phyloP scores from a whole-genome alignment of 2,888 invertebrate species.

The Phaedon cochleariae region DNA sequence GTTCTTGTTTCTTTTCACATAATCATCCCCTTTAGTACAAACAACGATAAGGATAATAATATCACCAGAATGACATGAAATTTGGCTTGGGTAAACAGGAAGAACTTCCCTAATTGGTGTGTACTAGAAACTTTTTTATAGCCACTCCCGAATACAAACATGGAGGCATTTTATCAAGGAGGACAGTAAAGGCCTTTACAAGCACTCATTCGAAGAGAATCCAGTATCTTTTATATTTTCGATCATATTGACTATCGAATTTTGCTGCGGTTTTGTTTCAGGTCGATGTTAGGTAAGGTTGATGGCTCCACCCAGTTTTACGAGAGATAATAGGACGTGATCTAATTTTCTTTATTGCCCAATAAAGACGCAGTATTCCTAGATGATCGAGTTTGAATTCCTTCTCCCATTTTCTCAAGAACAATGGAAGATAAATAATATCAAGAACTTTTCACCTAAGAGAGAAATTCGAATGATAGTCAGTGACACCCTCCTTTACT shows the following conservation, averaged over 20 bases:
- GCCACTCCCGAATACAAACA: not conserved
- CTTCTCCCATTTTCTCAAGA: no score
- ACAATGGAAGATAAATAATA: no score
- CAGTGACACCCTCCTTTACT: no score
- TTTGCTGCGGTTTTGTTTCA: slow-evolving; percentile 19
- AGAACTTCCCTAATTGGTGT: no score
- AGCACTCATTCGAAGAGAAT: slow-evolving; percentile 23
- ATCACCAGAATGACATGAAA: no score
- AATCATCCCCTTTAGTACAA: no score
- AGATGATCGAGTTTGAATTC: not conserved
- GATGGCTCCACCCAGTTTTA: slow-evolving; percentile 23
- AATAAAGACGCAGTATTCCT: not conserved
- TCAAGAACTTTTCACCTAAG: no score
- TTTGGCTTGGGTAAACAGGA: no score
- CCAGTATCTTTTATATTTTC: slow-evolving; percentile 27
- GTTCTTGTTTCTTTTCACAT: no score
- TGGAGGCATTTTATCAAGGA: slow-evolving; percentile 21
- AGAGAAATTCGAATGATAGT: no score
- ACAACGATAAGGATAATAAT: no score
- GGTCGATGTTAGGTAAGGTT: not conserved
- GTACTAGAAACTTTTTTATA: no score
- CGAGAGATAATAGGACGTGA: slow-evolving; percentile 35
- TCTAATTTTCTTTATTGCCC: slow-evolving; percentile 35
- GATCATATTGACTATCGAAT: slow-evolving; percentile 21
- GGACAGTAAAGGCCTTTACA: slow-evolving; percentile 28